Conservation (phyloP, 2,797 vertebrate species). For the Adrianichthys oophorus region DNA sequence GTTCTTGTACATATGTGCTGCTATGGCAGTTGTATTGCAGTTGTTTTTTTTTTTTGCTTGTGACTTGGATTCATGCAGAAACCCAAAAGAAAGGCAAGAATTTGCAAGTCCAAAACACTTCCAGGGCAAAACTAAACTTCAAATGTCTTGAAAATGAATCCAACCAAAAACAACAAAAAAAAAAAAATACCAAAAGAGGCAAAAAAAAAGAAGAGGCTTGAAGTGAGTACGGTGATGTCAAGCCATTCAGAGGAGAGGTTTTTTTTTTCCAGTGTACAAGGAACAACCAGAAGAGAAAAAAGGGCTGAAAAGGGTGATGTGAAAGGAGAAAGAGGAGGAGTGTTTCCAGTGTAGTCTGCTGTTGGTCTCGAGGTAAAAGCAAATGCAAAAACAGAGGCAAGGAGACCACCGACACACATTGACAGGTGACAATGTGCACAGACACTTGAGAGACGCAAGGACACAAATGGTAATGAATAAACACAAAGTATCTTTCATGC, state of each 20-base stretch:
- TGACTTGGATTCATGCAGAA: conserved; percentile 38
- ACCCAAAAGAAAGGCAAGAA: conserved; percentile 19
- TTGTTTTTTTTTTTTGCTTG: conserved; percentile 20
- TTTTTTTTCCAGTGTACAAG: conserved; percentile 63
- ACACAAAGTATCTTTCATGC: conserved; percentile 66
- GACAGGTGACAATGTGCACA: conserved; percentile 65
- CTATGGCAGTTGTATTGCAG: conserved; percentile 32
- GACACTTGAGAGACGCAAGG: conserved; percentile 57
- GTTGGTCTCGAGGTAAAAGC: conserved; percentile 51
- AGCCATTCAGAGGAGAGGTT: conserved; percentile 77
- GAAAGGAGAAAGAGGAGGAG: conserved; percentile 47
- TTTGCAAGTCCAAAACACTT: conserved; percentile 59
- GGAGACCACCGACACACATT: conserved; percentile 54
- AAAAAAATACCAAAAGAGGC: conserved; percentile 46
- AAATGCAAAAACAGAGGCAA: conserved; percentile 60
- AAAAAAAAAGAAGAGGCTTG: conserved; percentile 53
- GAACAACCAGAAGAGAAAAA: conserved; percentile 61
- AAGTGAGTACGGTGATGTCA: conserved; percentile 72
- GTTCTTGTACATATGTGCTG: conserved; percentile 29
- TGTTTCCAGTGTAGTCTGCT: conserved; percentile 59
- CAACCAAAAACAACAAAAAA: conserved; percentile 36
- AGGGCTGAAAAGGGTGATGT: conserved; percentile 49
- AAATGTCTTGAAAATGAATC: conserved; percentile 38
- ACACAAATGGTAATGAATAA: conserved; percentile 63
- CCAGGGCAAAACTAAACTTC: conserved; percentile 37